These are phyloP conservation scores for Helarctos malayanus DNA, from an alignment of 2,797 vertebrate species.

Conservation along the genomic window DNA sequence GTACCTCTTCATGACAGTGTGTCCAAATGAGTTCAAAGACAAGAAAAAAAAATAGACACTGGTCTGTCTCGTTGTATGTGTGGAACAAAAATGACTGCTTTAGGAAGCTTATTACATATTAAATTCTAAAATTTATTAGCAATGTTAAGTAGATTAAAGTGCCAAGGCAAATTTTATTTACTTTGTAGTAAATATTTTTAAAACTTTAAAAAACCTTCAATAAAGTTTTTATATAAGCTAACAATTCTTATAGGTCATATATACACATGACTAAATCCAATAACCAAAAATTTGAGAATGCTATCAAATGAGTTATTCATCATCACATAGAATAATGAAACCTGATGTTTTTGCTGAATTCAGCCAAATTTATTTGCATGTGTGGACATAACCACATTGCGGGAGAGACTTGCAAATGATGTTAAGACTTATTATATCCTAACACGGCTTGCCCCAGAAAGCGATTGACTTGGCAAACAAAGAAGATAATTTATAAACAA, in stretches of 20 bases:
- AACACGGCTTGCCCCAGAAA: slow-evolving; percentile 47
- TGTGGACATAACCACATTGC: not conserved
- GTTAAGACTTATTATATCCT: slow-evolving; percentile 31
- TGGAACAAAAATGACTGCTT: not conserved
- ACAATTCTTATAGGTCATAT: not conserved
- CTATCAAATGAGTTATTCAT: not conserved
- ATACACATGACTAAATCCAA: slow-evolving; percentile 40
- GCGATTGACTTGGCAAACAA: slow-evolving; percentile 65
- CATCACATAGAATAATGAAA: slow-evolving; percentile 4
- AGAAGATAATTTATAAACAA: slow-evolving; percentile 70
- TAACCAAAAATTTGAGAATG: slow-evolving; percentile 47
- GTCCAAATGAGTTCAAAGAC: slow-evolving; percentile 1
- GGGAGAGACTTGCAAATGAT: slow-evolving; percentile 36
- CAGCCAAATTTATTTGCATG: slow-evolving; percentile 42
- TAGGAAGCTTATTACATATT: not conserved
- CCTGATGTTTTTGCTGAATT: slow-evolving; percentile 31
- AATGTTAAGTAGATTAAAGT: slow-evolving; percentile 15
- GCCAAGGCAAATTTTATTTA: slow-evolving; percentile 19
- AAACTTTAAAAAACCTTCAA: not conserved
- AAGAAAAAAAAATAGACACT: not conserved
- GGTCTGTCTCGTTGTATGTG: not conserved
- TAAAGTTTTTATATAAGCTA: slow-evolving; percentile 17
- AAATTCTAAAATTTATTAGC: slow-evolving; percentile 47
- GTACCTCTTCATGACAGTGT: not conserved
- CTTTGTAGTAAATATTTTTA: slow-evolving; percentile 20